These are phyloP conservation scores for Polymixis lichenea DNA, from an alignment of 2,888 invertebrate genomes.

Conservation along the genomic window DNA sequence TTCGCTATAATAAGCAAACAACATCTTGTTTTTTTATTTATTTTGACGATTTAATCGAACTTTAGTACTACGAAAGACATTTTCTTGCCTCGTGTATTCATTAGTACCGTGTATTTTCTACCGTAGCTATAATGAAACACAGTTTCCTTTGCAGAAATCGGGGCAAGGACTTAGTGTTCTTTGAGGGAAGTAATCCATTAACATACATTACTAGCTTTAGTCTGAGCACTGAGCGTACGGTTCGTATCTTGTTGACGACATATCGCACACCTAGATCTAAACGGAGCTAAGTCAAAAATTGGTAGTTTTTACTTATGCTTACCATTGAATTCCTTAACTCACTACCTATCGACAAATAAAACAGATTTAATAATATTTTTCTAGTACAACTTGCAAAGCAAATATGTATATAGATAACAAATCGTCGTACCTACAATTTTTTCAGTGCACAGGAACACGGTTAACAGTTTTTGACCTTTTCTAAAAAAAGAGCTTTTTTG, in stretches of 20 bases:
- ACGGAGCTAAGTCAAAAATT: too few relatives aligned
- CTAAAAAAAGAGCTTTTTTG: too few relatives aligned
- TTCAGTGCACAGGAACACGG: too few relatives aligned
- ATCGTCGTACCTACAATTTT: too few relatives aligned
- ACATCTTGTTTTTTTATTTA: not conserved
- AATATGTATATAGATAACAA: too few relatives aligned
- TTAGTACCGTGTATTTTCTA: not conserved
- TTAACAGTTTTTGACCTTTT: too few relatives aligned
- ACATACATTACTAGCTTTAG: conserved; percentile 20
- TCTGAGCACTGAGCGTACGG: not conserved
- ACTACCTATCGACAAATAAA: too few relatives aligned
- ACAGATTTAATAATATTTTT: too few relatives aligned
- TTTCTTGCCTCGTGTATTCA: not conserved
- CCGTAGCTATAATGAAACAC: not conserved
- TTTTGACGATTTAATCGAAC: not conserved
- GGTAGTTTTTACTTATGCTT: too few relatives aligned
- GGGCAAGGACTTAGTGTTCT: conserved; percentile 19
- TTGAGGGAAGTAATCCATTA: conserved; percentile 52
- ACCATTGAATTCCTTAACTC: too few relatives aligned
- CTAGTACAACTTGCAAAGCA: too few relatives aligned
- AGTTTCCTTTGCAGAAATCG: conserved; percentile 20
- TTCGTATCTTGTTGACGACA: conserved; percentile 2
- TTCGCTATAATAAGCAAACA: not conserved
- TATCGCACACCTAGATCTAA: too few relatives aligned
- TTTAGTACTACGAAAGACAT: not conserved